A percentile compares a stretch with the other conserved stretches of the same genome.
Conservation (phyloP, 2,888 invertebrate genomes). For the Sicus ferrugineus region DNA sequence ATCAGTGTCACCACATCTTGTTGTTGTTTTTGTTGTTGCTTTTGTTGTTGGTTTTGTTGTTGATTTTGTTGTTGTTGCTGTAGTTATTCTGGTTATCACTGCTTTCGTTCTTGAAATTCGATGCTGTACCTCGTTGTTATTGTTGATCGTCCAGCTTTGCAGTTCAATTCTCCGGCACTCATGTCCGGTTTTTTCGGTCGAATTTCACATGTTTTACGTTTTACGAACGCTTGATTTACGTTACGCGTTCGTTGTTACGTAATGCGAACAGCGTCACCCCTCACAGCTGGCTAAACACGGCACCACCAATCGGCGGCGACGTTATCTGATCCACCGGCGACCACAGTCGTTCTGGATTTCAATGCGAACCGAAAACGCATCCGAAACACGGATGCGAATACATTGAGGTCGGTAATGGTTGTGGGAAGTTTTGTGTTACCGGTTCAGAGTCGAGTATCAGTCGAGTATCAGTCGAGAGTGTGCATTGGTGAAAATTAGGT, state of each 20-base stretch:
- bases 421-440: slow-evolving; percentile 21
- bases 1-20: slow-evolving; percentile 18
- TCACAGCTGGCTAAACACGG: slow-evolving; percentile 31
- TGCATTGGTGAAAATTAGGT: not conserved
- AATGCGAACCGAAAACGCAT: slow-evolving; percentile 35
- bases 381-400: slow-evolving; percentile 25
- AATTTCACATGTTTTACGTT: slow-evolving; percentile 23
- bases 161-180: slow-evolving; percentile 22
- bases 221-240: not conserved
- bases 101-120: not conserved
- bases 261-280: slow-evolving; percentile 11
- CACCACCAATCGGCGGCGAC: slow-evolving; percentile 45
- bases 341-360: slow-evolving; percentile 9
- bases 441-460: not conserved
- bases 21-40: not conserved
- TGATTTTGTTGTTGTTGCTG: slow-evolving; percentile 16
- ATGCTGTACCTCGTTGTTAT: not conserved
- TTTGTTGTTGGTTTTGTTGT: slow-evolving; percentile 16
- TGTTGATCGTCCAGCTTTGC: not conserved
- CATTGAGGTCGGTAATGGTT: slow-evolving; percentile 9
- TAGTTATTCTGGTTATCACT: slow-evolving; percentile 2
- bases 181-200: slow-evolving; percentile 21
- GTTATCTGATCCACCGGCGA: slow-evolving; percentile 40
- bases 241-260: slow-evolving; percentile 2
- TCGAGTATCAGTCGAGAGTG: not conserved